phyloP scores from a whole-genome alignment of 2,888 invertebrate genomes.

The Athalia cordata region DNA sequence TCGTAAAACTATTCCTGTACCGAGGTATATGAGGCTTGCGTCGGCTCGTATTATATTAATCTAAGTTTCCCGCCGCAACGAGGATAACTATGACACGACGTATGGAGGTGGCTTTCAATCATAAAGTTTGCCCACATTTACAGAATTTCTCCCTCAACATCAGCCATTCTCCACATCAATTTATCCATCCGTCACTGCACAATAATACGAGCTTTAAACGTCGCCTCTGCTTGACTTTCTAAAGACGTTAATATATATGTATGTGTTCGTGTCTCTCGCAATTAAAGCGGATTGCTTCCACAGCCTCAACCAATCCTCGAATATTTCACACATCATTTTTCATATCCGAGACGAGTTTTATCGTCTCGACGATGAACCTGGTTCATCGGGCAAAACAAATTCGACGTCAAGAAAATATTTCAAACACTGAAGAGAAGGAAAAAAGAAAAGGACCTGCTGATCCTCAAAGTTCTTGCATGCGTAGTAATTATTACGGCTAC shows the following conservation, averaged over 20 bases:
- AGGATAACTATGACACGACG: slow-evolving; percentile 3
- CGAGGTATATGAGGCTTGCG: too few species aligned
- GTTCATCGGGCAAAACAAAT: too few species aligned
- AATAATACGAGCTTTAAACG: background rate
- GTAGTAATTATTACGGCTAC: background rate
- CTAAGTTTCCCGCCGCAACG: background rate
- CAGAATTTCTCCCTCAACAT: background rate
- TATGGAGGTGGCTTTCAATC: slow-evolving; percentile 8
- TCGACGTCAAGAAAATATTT: too few species aligned
- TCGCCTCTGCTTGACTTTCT: background rate
- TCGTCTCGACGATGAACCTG: too few species aligned
- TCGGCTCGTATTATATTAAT: background rate
- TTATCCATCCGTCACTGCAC: background rate
- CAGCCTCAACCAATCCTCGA: too few species aligned
- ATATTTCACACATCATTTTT: too few species aligned
- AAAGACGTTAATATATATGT: background rate
- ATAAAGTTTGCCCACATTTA: slow-evolving; percentile 1
- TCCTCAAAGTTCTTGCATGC: slow-evolving; percentile 1
- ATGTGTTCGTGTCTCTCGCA: too few species aligned
- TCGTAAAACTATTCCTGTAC: background rate
- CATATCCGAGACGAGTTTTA: too few species aligned
- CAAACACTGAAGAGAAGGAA: too few species aligned
- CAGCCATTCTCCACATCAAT: slow-evolving; percentile 7
- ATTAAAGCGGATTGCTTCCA: too few species aligned
- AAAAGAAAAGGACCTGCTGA: too few species aligned